These are phyloP conservation scores for Popillia japonica DNA, from an alignment of 1,140 invertebrate genomes.

Conservation along the genomic window DNA sequence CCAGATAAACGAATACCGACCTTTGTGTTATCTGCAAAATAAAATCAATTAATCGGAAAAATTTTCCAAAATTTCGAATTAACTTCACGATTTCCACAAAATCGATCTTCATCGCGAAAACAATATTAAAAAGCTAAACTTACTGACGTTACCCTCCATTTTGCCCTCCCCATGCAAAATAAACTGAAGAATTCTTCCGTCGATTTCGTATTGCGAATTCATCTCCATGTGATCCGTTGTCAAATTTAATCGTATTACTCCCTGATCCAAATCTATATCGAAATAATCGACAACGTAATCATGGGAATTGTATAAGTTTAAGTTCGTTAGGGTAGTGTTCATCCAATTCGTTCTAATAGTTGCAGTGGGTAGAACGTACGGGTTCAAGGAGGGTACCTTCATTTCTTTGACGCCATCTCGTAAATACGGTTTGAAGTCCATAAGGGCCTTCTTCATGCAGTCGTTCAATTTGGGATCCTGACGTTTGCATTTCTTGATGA, in stretches of 20 bases:
- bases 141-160: constrained; percentile 4
- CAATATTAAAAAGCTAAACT: not conserved
- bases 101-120: not conserved
- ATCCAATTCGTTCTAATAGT: not conserved
- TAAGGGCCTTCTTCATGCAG: constrained; percentile 61
- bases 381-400: not conserved
- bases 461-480: constrained; percentile 61
- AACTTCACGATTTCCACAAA: not conserved
- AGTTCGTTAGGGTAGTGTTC: not conserved
- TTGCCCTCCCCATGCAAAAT: not conserved
- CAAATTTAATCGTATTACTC: not conserved
- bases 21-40: constrained; percentile 8
- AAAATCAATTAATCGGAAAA: not conserved
- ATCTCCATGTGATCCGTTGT: not conserved
- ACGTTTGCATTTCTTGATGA: constrained; percentile 61
- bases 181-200: not conserved
- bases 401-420: not conserved
- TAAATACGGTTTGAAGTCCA: not conserved
- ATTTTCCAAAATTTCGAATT: not conserved
- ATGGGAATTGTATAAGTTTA: not conserved
- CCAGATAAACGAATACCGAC: not conserved
- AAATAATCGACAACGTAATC: not conserved
- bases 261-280: not conserved
- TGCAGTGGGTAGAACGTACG: not conserved
- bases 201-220: not conserved